Evolutionary conservation across 2,797 vertebrate species (phyloP), one percentile per base, ranked within the genome.

Genomic region (Sciurus vulgaris): DNA sequence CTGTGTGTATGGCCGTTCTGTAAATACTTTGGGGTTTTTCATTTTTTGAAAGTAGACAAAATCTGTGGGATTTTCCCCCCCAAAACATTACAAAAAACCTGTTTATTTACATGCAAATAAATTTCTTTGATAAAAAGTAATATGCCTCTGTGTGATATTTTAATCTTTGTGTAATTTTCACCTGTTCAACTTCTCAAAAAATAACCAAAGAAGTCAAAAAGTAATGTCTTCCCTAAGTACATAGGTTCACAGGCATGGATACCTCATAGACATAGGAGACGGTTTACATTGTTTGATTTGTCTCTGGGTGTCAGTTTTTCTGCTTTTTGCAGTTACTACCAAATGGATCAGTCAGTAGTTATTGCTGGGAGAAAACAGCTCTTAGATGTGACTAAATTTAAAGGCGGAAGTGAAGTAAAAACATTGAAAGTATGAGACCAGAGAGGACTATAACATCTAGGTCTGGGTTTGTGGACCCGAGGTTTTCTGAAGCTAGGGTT

Each of bases 71-170:
- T 97, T 96, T 97, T 74, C 85, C 38, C 54, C 70, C 96, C 79
- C 15, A 24, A 95, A 95, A 93, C 97, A 97, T 85, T 41, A 97
- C 94, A 97, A 96, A 97, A 97, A 97, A 96, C 76, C 1, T 70
- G 97, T 98, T 98, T 97, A 97, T 98, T 98, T 98, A 97, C 98
- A 73, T 22, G 90, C 94, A 56, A 98, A 98, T 98, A 98, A 98
- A 98, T 76, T 94, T 95, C 92, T 98, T 98, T 98, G 98, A 96
- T 98, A 98, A 95, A 88, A 86, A 73, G 65, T 89, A 97, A 87
- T 95, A 96, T 91, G 96, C 88, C 51, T 96, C 51, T 54, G 95
- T 97, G 86, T 96, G 47, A 49, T 95, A 91, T 86, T 93, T 90
- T 84, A 67, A 69, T 6, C 28, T 93, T 72, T 88, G 30, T 77